phyloP scores from a whole-genome alignment of 2,888 invertebrate species.

The Ophraella communa region DNA sequence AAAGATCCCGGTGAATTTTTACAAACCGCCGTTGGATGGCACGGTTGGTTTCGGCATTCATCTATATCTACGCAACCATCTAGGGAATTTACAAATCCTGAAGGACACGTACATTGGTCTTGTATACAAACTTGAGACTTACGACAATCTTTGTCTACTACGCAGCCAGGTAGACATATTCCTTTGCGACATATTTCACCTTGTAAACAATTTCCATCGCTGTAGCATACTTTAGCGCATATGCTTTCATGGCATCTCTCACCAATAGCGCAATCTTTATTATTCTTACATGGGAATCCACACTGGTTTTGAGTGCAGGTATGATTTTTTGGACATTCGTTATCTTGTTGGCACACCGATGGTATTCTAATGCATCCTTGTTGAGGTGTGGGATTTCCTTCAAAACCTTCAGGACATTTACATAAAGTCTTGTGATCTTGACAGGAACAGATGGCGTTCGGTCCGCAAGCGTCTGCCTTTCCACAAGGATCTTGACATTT shows the following conservation, averaged over 20 bases:
- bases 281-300: constrained; percentile 77
- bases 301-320: constrained; percentile 81
- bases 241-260: constrained; percentile 81
- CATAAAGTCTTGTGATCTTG: constrained; percentile 78
- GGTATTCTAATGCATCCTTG: constrained; percentile 88
- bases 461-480: constrained; percentile 77
- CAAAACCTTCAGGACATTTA: constrained; percentile 83
- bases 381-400: constrained; percentile 85
- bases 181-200: constrained; percentile 87
- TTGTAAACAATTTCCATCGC: constrained; percentile 87
- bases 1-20: constrained; percentile 82
- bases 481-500: constrained; percentile 86
- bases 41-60: constrained; percentile 80
- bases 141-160: constrained; percentile 80
- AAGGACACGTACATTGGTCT: constrained; percentile 77
- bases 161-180: constrained; percentile 83
- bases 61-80: constrained; percentile 83
- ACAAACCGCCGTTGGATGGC: constrained; percentile 82
- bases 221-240: constrained; percentile 86
- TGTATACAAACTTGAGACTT: constrained; percentile 78
- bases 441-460: constrained; percentile 82
- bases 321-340: constrained; percentile 78
- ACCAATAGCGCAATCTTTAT: constrained; percentile 78
- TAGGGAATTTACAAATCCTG: constrained; percentile 76
- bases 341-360: constrained; percentile 69